These are phyloP conservation scores for Orientallactaga sibirica DNA, from an alignment of 2,797 vertebrate genomes.

Conservation along the genomic window DNA sequence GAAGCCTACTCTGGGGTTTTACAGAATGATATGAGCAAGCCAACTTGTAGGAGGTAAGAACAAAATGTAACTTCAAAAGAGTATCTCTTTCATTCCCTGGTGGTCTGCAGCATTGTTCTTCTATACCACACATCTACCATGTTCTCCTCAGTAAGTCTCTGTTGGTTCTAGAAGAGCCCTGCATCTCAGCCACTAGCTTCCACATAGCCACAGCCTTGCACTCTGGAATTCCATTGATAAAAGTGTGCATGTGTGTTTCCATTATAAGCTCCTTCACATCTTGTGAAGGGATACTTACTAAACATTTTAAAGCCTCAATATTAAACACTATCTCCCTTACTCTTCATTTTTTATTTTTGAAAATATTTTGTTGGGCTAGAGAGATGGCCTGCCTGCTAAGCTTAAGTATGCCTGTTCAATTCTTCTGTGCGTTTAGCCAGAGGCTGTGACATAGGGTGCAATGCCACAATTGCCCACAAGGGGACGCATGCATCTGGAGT, in stretches of 20 bases:
- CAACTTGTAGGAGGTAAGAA: conserved; percentile 68
- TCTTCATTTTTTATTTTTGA: not conserved
- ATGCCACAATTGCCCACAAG: too few species aligned
- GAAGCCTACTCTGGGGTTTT: conserved; percentile 56
- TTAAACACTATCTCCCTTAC: not conserved
- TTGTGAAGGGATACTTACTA: conserved; percentile 5
- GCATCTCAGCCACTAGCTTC: not conserved
- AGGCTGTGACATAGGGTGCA: too few species aligned
- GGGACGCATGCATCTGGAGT: too few species aligned
- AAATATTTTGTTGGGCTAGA: too few species aligned
- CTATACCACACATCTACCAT: conserved; percentile 31
- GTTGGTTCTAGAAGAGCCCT: conserved; percentile 27
- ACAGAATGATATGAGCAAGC: conserved; percentile 41
- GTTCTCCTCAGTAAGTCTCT: conserved; percentile 33
- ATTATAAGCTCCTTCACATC: conserved; percentile 27
- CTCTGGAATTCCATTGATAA: conserved; percentile 41
- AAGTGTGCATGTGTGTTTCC: conserved; percentile 40
- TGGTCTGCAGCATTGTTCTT: not conserved
- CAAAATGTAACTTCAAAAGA: conserved; percentile 68
- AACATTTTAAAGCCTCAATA: not conserved
- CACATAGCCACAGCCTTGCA: conserved; percentile 19
- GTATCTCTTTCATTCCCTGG: conserved; percentile 29
- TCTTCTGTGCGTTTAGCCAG: too few species aligned
- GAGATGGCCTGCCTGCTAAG: too few species aligned
- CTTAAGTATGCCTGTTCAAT: too few species aligned